Conservation (phyloP, 1,140 invertebrate genomes). For the Calliphora vicina region DNA sequence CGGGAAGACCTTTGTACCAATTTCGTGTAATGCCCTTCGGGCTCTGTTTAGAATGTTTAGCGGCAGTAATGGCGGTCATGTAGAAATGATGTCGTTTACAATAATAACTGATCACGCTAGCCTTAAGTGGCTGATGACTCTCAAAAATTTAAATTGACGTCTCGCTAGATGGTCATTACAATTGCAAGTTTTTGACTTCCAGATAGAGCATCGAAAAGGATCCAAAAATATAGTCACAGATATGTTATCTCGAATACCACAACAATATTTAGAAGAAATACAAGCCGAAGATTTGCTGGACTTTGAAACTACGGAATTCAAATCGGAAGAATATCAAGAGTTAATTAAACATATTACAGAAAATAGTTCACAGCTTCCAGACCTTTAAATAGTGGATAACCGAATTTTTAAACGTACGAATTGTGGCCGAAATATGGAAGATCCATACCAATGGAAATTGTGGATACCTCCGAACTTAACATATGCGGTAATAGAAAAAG, state of each 20-base stretch:
- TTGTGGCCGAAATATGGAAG: not conserved
- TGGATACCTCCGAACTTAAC: constrained; percentile 7
- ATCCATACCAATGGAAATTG: constrained; percentile 13
- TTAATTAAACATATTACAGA: not conserved
- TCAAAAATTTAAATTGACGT: constrained; percentile 58
- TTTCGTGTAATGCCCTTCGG: constrained; percentile 28
- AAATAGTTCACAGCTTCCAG: constrained; percentile 10
- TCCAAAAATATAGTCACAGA: constrained; percentile 45
- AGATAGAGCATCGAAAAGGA: constrained; percentile 50
- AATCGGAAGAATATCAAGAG: not conserved
- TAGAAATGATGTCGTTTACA: constrained; percentile 57
- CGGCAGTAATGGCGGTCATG: constrained; percentile 48
- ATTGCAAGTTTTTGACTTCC: constrained; percentile 49
- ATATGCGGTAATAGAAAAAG: not conserved
- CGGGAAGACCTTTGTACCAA: not conserved
- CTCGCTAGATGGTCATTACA: constrained; percentile 52
- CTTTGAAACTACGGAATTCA: constrained; percentile 10
- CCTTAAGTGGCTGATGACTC: constrained; percentile 51
- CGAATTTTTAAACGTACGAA: not conserved
- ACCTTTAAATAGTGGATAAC: constrained; percentile 4
- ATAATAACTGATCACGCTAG: constrained; percentile 55
- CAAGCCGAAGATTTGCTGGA: not conserved
- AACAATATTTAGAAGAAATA: not conserved
- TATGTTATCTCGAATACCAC: not conserved
- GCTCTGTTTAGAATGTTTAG: constrained; percentile 32